Evolutionary conservation across 2,113 vertebrate species (phyloP), one percentile per base, ranked within the genome.

Genomic region (Ginglymostoma cirratum): DNA sequence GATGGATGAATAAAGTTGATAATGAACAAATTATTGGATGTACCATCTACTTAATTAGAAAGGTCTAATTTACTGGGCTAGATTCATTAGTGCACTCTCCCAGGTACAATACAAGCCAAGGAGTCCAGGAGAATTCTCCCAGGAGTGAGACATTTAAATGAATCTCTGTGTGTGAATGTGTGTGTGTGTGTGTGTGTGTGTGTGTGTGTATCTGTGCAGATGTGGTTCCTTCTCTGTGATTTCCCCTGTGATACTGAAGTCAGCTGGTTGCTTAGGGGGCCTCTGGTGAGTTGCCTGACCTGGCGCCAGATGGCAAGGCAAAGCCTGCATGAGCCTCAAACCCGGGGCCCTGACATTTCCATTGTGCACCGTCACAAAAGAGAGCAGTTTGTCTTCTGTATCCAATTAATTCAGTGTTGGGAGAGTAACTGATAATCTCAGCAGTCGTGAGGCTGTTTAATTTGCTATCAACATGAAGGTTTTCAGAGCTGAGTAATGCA

Each of bases 231-330:
- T 96, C 96, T 92, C 14, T 96, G 96, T 97, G 97, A 97, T 97
- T 97, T 97, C 97, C 97, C 97, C 70, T 0, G 97, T 96, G 97
- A 95, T 96, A 66, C 72, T 87, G 34, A 96, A 96, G 97, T 98
- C 98, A 98, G 98, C 98, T 98, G 98, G 97, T 97, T 97, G 95
- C 92, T 86, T 96, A 95, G 96, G 24, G 96, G 96, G 97, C 96
- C 97, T 96, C 97, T 96, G 96, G 96, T 97, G 97, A 96, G 97
- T n/a, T 24, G 96, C 80, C 96, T 96, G 96, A 96, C 96, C 96
- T 96, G 65, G 96, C 96, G 97, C 96, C 97, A 98, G 97, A 98
- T 98, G 97, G 97, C 19, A 96, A 96, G 96, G 96, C 97, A 95
- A 15, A 96, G 96, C 97, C 97, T 96, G 96, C 30, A 95, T 96